A percentile compares a stretch with the other conserved stretches of the same genome.
Evolutionary conservation across 2,797 vertebrate species (phyloP).

Genomic region (Lophius americanus): DNA sequence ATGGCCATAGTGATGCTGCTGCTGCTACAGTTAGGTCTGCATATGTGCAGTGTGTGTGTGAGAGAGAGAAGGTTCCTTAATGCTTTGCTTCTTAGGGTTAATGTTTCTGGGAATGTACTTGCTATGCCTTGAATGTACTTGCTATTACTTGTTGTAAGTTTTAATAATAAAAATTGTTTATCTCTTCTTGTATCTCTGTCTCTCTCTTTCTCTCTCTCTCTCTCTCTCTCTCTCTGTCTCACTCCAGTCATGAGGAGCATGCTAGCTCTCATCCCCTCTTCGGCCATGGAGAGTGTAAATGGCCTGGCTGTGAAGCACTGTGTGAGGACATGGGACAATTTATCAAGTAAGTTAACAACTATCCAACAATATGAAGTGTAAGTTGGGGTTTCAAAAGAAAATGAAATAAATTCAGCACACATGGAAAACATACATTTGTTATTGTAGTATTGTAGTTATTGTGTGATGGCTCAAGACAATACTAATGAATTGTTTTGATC

Average conservation of each 20-base stretch:
- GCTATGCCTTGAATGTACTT: constrained; percentile 9
- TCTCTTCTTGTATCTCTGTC: background rate
- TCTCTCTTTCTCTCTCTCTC: constrained; percentile 3
- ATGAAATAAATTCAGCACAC: background rate
- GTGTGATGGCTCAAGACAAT: too few relatives aligned
- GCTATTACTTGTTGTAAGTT: constrained; percentile 11
- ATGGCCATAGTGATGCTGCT: constrained; percentile 57
- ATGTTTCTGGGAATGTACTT: constrained; percentile 7
- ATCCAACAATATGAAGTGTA: background rate
- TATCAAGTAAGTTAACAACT: constrained; percentile 90
- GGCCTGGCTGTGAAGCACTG: constrained; percentile 98
- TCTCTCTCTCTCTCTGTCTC: constrained; percentile 1
- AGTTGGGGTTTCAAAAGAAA: background rate
- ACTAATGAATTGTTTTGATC: constrained; percentile 2
- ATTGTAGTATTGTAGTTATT: background rate
- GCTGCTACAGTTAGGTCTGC: constrained; percentile 36
- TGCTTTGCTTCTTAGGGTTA: constrained; percentile 2
- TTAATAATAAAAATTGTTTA: background rate
- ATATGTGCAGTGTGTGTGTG: constrained; percentile 27
- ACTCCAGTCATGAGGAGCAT: constrained; percentile 88
- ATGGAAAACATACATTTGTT: background rate
- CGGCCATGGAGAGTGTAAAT: constrained; percentile 98
- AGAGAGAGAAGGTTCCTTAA: constrained; percentile 32
- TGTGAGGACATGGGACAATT: constrained; percentile 99
- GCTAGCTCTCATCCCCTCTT: constrained; percentile 94